A percentile compares a stretch with the other conserved stretches of the same genome.
Conservation (phyloP, 2,888 invertebrate genomes). For the Caenorhabditis angaria region DNA sequence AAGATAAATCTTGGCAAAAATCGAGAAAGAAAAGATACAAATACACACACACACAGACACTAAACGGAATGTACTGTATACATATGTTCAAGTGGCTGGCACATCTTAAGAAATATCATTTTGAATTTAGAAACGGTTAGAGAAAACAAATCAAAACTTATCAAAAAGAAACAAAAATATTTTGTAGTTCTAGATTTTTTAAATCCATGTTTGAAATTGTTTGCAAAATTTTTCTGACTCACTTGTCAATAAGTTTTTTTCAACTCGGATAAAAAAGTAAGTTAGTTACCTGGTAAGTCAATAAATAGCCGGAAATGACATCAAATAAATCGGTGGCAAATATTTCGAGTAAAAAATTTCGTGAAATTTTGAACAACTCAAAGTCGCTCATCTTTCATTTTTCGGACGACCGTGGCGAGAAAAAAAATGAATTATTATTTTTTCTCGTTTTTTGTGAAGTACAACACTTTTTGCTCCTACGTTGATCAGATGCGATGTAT, state of each 20-base stretch:
- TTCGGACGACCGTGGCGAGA: too few species aligned
- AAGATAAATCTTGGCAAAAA: not conserved
- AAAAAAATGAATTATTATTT: not conserved
- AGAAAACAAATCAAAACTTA: not conserved
- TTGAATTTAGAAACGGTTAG: not conserved
- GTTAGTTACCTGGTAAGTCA: not conserved
- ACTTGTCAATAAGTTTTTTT: not conserved
- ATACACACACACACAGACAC: not conserved
- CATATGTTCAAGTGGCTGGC: not conserved
- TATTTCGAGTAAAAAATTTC: not conserved
- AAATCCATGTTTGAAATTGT: too few species aligned
- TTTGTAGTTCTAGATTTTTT: not conserved
- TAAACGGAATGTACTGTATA: not conserved
- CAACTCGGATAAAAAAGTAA: too few species aligned
- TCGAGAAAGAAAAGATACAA: slow-evolving; percentile 1
- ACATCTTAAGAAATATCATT: not conserved
- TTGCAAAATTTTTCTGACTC: not conserved
- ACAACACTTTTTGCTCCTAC: too few species aligned
- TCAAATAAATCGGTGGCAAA: not conserved
- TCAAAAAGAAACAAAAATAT: not conserved
- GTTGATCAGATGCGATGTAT: too few species aligned
- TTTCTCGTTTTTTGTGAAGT: not conserved
- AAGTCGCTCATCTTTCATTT: not conserved
- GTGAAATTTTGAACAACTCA: not conserved
- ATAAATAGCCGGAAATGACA: slow-evolving; percentile 1